Base-by-base conservation (phyloP, 2,888 invertebrate genomes). In the Caenorhabditis sp. region DNA sequence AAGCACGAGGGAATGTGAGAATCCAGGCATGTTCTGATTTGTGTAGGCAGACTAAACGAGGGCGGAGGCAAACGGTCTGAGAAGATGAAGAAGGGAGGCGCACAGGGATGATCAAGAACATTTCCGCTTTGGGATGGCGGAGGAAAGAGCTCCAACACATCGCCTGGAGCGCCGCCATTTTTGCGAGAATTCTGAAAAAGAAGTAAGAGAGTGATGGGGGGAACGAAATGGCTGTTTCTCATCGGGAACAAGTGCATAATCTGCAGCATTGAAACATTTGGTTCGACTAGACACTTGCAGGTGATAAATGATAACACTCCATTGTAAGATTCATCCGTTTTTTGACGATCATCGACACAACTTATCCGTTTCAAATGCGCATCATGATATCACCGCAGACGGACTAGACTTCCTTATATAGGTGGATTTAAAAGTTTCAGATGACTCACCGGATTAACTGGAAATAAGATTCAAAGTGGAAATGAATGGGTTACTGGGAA, bases 261-360 rank as follows among this genome's bases (percentile, higher is more conserved):
- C n/a, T n/a, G n/a, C n/a, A n/a, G n/a, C 48, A 48, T 48, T 26
- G 26, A 48, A 48, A 48, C 48, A 48, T 22, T 6, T 30, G 30
- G n/a, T 13, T 4, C 15, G 22, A 46, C 35, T 46, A 48, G 61
- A n/a, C n/a, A n/a, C n/a, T 48, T 37, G 27, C 35, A 37, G 35
- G 48, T 52, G 45, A 41, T 17, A 52, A 45, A 43, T 39, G 26
- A 41, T 8, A 48, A 32, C 30, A 35, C 39, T 27, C 26, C 24
- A 43, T n/a, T 26, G 13, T n/a, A n/a, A 26, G 22, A n/a, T n/a
- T n/a, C n/a, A n/a, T 48, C 35, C 30, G 22, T 30, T 62, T 35
- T 63, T 63, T 45, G 46, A 66, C 53, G 56, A 66, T 58, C 50
- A 39, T 27, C n/a, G 55, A 65, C 32, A 43, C 63, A 63, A 45